A percentile compares a stretch with the other conserved stretches of the same genome.
Conservation (phyloP, 2,888 invertebrate genomes). For the Axea sp. region DNA sequence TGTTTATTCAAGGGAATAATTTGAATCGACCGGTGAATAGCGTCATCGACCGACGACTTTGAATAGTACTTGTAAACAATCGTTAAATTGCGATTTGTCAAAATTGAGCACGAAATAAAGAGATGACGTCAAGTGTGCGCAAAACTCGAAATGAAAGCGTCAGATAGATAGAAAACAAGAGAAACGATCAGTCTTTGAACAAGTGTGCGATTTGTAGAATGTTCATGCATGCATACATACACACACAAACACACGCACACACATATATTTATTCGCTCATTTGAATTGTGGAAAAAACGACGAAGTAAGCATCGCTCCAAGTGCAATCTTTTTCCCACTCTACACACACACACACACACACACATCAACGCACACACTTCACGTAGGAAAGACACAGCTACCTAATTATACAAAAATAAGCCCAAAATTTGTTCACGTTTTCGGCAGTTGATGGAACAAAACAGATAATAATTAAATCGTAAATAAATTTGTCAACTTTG, state of each 20-base stretch:
- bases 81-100: constrained; percentile 1
- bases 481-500: neutral
- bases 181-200: constrained; percentile 57
- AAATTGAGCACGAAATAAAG: constrained; percentile 36
- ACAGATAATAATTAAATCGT: neutral
- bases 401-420: constrained; percentile 22
- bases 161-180: constrained; percentile 16
- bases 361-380: neutral
- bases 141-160: constrained; percentile 23
- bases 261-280: too few species aligned
- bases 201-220: constrained; percentile 47
- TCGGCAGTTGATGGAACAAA: constrained; percentile 1
- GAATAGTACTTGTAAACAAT: too few species aligned
- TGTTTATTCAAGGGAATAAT: neutral
- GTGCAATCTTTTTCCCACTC: too few species aligned
- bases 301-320: too few species aligned
- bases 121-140: constrained; percentile 39
- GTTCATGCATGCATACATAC: neutral
- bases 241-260: neutral
- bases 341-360: neutral
- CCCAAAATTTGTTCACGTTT: constrained; percentile 16
- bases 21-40: neutral
- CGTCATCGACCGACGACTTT: neutral
- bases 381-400: constrained; percentile 7
- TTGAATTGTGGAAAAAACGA: too few species aligned